phyloP scores from a whole-genome alignment of 2,113 vertebrate genomes.

The Sinocyclocheilus anophthalmus region DNA sequence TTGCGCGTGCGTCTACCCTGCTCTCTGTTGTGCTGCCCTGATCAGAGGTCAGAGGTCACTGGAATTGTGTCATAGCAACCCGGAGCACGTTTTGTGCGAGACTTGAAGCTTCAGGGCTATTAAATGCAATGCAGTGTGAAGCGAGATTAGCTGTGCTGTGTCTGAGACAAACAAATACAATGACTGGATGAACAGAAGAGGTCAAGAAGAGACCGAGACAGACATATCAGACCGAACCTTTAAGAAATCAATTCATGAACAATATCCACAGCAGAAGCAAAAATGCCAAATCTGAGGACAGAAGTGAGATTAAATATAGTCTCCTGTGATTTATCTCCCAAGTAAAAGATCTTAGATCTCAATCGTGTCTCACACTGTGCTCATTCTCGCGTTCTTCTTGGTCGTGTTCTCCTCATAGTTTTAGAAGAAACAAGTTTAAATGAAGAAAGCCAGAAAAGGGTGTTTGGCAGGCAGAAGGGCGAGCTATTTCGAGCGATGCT shows the following conservation, averaged over 20 bases:
- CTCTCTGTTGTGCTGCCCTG: constrained; percentile 49
- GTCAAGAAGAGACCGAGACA: constrained; percentile 51
- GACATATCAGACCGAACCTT: neutral
- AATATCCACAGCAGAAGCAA: neutral
- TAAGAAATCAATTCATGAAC: neutral
- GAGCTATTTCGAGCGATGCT: constrained; percentile 62
- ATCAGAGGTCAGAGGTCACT: constrained; percentile 52
- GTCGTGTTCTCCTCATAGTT: constrained; percentile 38
- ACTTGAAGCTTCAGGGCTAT: constrained; percentile 65
- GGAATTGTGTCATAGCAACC: constrained; percentile 48
- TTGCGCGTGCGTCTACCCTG: neutral
- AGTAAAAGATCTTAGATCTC: neutral
- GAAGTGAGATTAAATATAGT: neutral
- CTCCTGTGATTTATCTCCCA: neutral
- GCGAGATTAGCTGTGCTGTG: constrained; percentile 48
- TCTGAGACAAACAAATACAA: constrained; percentile 58
- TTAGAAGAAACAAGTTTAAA: constrained; percentile 53
- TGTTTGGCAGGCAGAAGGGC: neutral
- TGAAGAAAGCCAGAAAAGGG: constrained; percentile 26
- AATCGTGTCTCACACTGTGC: neutral
- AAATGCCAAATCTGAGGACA: neutral
- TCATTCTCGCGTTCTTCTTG: constrained; percentile 35
- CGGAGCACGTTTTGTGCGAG: constrained; percentile 37
- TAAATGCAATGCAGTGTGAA: constrained; percentile 62
- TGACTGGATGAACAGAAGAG: constrained; percentile 62